Evolutionary conservation across 2,888 invertebrate species (phyloP), one percentile per base, ranked within the genome.

Genomic region (Microplitis manilae): DNA sequence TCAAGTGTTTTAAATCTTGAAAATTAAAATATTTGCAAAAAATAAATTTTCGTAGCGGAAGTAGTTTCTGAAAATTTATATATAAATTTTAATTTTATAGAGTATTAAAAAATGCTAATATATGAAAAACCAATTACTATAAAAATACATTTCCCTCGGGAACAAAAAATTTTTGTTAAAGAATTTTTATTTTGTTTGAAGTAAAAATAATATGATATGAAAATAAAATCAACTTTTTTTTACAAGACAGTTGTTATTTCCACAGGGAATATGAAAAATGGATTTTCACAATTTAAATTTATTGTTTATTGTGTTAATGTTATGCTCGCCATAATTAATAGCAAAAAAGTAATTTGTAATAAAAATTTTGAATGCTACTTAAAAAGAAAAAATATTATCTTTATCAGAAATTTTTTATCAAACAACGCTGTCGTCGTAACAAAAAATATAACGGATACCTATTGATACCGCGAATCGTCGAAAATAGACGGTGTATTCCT

Each of bases 141-240:
- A 67, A 38, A 50, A 30, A 50, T 67, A 73, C 59, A 67, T 73
- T 73, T 73, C 73, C 73, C 73, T 15, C n/a, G 73, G 50, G 73
- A 50, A 38, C 39, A 67, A 67, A 65, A 50, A 50, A 30, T 30
- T 50, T 50, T 50, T 13, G 50, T 50, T 50, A 50, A 50, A 50
- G 50, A 50, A 50, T 50, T 50, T 50, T 13, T 50, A 50, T 50
- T 13, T 50, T 50, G 50, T 50, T 50, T 50, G 13, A 13, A 50
- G 13, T 5, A 50, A 50, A 50, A 50, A 50, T 50, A 50, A 50
- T 50, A 50, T 5, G 50, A 50, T 50, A 50, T 13, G 13, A 0
- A 50, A 50, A 50, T 50, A 50, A 50, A 50, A 8, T 50, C 5
- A 50, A 50, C 8, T 13, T 50, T 50, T 50, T 50, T 50, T 50